Conservation (phyloP, 2,888 invertebrate species). For the Lacanobia wlatinum region DNA sequence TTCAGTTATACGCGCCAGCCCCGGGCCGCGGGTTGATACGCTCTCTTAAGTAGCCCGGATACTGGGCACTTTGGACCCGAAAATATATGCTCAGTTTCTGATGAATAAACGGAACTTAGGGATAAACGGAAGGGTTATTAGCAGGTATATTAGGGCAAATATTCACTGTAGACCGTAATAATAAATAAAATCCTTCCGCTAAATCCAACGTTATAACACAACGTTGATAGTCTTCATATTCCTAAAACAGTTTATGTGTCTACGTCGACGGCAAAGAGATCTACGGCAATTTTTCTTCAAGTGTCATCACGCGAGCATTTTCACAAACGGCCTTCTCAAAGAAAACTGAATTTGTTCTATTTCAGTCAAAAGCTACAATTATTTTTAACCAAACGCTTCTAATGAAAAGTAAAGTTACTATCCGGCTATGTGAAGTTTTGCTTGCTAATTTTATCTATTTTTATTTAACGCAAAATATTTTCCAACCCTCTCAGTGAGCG, state of each 20-base stretch:
- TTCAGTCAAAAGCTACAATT: too few species aligned
- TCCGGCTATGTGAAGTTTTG: too few species aligned
- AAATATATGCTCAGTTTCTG: constrained; percentile 3
- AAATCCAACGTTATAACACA: too few species aligned
- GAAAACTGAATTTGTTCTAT: not conserved
- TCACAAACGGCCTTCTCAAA: not conserved
- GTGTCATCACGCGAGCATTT: too few species aligned
- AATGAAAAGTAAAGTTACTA: too few species aligned
- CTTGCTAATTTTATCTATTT: too few species aligned
- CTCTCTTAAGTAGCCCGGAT: constrained; percentile 61
- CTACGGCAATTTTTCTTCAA: too few species aligned
- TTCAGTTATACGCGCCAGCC: constrained; percentile 80
- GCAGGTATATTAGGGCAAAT: not conserved
- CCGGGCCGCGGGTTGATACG: constrained; percentile 73
- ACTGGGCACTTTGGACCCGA: constrained; percentile 44
- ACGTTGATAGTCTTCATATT: too few species aligned
- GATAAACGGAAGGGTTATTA: not conserved
- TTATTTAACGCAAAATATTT: not conserved
- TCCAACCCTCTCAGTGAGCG: constrained; percentile 42
- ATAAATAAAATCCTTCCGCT: not conserved
- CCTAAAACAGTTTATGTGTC: not conserved
- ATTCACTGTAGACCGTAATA: not conserved
- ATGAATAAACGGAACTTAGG: constrained; percentile 4
- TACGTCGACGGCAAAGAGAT: too few species aligned
- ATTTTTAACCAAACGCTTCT: too few species aligned